Evolutionary conservation across 2,797 vertebrate species (phyloP).

Genomic region (Spinus olivaceus): DNA sequence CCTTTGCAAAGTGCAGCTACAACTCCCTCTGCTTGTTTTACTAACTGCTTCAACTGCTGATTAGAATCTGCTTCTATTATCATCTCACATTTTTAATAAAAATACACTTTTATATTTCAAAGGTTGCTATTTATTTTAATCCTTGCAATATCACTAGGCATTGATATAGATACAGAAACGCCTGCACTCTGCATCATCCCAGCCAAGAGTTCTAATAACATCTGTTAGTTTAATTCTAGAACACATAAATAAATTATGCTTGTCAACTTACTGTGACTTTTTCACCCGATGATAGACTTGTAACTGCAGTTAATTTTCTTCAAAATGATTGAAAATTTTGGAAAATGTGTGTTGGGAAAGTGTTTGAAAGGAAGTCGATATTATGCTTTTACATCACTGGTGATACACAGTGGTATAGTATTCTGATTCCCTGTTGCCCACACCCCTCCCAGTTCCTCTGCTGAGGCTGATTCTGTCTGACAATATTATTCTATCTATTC

Average conservation of each 20-base stretch:
- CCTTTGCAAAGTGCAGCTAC: background rate
- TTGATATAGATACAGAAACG: background rate
- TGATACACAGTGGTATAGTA: background rate
- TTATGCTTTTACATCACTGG: background rate
- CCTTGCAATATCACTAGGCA: constrained; percentile 1
- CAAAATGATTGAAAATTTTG: constrained; percentile 7
- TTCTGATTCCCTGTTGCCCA: background rate
- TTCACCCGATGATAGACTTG: background rate
- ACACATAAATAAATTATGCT: constrained; percentile 34
- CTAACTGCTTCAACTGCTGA: background rate
- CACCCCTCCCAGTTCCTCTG: background rate
- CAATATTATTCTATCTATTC: background rate
- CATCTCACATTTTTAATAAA: background rate
- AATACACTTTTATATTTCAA: background rate
- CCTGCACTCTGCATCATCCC: constrained; percentile 6
- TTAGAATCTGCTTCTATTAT: background rate
- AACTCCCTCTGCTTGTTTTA: background rate
- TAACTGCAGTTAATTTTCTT: constrained; percentile 25
- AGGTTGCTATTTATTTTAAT: constrained; percentile 40
- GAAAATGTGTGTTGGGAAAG: background rate
- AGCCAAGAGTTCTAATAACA: constrained; percentile 42
- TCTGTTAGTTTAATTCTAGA: constrained; percentile 50
- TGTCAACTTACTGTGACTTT: constrained; percentile 27
- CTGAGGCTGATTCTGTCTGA: background rate
- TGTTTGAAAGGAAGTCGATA: background rate